Evolutionary conservation across 2,888 invertebrate species (phyloP).

Genomic region (Toxonevra muliebris): DNA sequence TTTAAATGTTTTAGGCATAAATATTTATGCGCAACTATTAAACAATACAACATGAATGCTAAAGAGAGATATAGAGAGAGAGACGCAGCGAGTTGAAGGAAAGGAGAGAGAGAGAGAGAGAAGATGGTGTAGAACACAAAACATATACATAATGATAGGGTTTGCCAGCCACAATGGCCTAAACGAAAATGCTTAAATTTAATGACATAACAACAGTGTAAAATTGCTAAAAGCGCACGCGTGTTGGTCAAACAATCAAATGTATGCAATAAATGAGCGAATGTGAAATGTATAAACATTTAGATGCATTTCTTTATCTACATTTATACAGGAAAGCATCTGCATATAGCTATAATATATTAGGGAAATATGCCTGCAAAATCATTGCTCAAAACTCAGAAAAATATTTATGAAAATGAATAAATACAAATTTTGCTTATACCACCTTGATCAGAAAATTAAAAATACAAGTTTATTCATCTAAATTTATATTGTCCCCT

Average conservation of each 20-base stretch:
- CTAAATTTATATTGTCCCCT: no score
- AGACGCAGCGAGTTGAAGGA: constrained; percentile 39
- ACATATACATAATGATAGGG: constrained; percentile 52
- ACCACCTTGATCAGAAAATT: no score
- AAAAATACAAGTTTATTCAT: no score
- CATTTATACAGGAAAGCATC: no score
- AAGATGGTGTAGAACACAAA: constrained; percentile 3
- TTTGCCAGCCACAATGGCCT: constrained; percentile 56
- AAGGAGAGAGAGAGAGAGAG: constrained; percentile 31
- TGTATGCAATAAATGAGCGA: background rate
- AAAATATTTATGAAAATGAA: no score
- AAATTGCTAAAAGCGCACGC: constrained; percentile 20
- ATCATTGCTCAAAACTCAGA: no score
- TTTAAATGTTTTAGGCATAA: constrained; percentile 50
- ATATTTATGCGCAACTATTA: constrained; percentile 44
- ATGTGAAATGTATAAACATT: no score
- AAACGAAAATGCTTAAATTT: constrained; percentile 64
- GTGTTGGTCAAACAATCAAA: constrained; percentile 36
- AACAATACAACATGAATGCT: constrained; percentile 13
- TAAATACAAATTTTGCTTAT: no score
- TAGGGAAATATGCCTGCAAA: no score
- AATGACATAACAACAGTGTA: constrained; percentile 58
- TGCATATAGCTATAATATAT: no score
- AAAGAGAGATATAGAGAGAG: constrained; percentile 43
- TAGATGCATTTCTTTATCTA: no score